These are phyloP conservation scores for Chloroceryle inda DNA, from an alignment of 2,797 vertebrate genomes.

Conservation along the genomic window DNA sequence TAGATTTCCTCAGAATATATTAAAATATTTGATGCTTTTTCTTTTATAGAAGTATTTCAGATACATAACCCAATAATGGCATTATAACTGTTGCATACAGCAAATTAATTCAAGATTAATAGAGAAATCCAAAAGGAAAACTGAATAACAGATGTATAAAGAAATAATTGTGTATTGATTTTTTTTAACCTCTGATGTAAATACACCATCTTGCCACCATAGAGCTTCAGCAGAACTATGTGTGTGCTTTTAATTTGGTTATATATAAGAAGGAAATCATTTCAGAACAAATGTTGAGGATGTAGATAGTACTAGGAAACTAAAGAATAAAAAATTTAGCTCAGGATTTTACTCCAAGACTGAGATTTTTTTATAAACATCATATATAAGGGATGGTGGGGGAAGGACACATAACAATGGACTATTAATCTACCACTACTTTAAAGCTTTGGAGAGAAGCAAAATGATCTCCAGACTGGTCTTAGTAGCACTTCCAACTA, in stretches of 20 bases:
- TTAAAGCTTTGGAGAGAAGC: background rate
- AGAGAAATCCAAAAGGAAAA: slow-evolving; percentile 58
- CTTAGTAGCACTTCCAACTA: background rate
- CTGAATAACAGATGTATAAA: slow-evolving; percentile 54
- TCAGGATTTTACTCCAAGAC: background rate
- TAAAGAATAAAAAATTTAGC: background rate
- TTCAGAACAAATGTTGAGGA: background rate
- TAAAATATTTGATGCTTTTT: slow-evolving; percentile 49
- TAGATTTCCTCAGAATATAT: slow-evolving; percentile 62
- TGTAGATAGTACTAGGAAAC: background rate
- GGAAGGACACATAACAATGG: background rate
- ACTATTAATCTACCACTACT: background rate
- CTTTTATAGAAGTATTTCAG: slow-evolving; percentile 47
- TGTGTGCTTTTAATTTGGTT: background rate
- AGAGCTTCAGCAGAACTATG: slow-evolving; percentile 45
- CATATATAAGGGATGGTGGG: rapidly evolving
- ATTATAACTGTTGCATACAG: slow-evolving; percentile 53
- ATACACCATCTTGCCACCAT: slow-evolving; percentile 46
- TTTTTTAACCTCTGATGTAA: slow-evolving; percentile 72
- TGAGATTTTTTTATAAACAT: background rate
- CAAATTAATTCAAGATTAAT: slow-evolving; percentile 79
- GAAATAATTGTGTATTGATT: slow-evolving; percentile 79
- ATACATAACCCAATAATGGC: slow-evolving; percentile 65
- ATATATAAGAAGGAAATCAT: slow-evolving; percentile 7
- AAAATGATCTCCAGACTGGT: background rate